phyloP scores from a whole-genome alignment of 64 coral and sea anemone genomes.

The Platygyra sinensis region DNA sequence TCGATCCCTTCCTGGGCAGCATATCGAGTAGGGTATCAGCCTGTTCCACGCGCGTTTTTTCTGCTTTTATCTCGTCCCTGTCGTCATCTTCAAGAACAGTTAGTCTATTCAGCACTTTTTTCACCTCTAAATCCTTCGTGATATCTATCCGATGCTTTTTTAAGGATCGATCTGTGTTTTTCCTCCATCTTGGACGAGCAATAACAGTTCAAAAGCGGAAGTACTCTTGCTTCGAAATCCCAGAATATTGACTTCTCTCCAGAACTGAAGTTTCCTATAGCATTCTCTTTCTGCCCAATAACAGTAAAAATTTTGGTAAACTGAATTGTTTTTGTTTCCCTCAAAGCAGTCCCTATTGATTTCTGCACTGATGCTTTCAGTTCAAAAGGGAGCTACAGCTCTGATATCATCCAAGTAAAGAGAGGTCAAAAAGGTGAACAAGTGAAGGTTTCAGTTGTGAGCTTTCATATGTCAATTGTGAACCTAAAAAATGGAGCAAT shows the following conservation, averaged over 20 bases:
- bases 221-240: neutral
- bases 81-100: constrained; percentile 64
- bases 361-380: no score
- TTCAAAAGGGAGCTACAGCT: no score
- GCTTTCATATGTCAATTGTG: no score
- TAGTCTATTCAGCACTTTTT: constrained; percentile 54
- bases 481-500: neutral
- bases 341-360: neutral
- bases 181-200: constrained; percentile 55
- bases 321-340: no score
- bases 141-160: constrained; percentile 45
- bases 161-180: constrained; percentile 65
- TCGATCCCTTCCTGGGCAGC: constrained; percentile 46
- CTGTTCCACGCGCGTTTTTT: constrained; percentile 1
- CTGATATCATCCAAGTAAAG: no score
- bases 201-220: neutral
- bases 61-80: constrained; percentile 67
- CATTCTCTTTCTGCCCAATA: no score
- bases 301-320: no score
- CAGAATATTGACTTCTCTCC: neutral
- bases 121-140: constrained; percentile 54
- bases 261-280: neutral
- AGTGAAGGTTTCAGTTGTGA: no score
- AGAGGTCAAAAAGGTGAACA: no score
- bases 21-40: constrained; percentile 65